Percentiles rank a stretch among this genome's conserved stretches.
Conservation (phyloP, 2,888 invertebrate genomes). For the Vesta saturnalis region DNA sequence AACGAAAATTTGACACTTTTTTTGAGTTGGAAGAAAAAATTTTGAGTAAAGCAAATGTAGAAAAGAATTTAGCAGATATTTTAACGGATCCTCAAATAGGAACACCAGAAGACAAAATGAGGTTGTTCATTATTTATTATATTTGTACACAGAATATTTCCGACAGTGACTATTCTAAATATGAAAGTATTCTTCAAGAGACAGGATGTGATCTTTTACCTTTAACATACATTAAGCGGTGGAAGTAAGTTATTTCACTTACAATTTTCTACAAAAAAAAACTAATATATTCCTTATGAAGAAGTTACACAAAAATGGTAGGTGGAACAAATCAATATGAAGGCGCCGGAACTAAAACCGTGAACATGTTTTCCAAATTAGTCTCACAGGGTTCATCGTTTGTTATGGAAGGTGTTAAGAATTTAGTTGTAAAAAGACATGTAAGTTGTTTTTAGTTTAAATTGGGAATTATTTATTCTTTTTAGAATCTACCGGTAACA, state of each 20-base stretch:
- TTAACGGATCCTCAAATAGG: conserved; percentile 89
- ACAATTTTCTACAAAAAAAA: no score
- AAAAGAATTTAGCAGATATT: conserved; percentile 87
- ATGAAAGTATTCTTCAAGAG: conserved; percentile 78
- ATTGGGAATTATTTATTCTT: conserved; percentile 12
- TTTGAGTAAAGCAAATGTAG: conserved; percentile 86
- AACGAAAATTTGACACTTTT: conserved; percentile 91
- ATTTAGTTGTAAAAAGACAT: conserved; percentile 97
- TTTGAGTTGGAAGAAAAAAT: conserved; percentile 99
- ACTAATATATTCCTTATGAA: conserved; percentile 58
- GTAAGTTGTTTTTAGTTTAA: conserved; percentile 68
- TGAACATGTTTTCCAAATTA: conserved; percentile 98
- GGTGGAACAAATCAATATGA: conserved; percentile 84
- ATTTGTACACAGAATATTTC: conserved; percentile 84
- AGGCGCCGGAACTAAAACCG: conserved; percentile 93
- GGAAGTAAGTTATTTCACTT: conserved; percentile 74
- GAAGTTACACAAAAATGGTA: conserved; percentile 82
- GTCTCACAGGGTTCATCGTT: conserved; percentile 97
- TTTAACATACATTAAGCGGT: conserved; percentile 89
- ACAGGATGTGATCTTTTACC: conserved; percentile 89
- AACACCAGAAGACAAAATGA: conserved; percentile 89
- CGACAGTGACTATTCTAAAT: conserved; percentile 86
- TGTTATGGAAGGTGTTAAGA: conserved; percentile 99
- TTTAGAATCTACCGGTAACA: conserved; percentile 91
- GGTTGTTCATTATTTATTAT: conserved; percentile 92